Evolutionary conservation across 2,888 invertebrate genomes (phyloP).

Genomic region (Tethea ocularis): DNA sequence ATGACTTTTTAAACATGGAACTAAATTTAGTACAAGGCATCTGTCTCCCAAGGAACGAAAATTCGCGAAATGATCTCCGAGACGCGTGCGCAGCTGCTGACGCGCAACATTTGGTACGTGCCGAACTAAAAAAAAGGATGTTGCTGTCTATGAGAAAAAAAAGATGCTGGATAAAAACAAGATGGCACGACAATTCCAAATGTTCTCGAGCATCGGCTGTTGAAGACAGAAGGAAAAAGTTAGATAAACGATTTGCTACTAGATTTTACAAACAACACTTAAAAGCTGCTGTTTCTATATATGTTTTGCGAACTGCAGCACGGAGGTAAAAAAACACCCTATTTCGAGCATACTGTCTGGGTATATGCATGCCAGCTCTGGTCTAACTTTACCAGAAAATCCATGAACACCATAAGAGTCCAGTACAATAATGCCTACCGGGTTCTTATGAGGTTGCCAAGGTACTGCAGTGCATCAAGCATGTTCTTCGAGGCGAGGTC

Average conservation of each 20-base stretch:
- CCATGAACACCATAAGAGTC: no score
- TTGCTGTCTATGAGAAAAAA: conserved; percentile 37
- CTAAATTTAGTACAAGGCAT: conserved; percentile 43
- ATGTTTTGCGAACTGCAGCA: no score
- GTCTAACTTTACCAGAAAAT: no score
- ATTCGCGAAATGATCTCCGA: conserved; percentile 70
- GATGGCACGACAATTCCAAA: background rate
- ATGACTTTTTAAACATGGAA: conserved; percentile 32
- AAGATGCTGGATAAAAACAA: conserved; percentile 19
- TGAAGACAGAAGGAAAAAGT: background rate
- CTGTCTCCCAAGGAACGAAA: conserved; percentile 61
- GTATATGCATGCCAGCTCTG: no score
- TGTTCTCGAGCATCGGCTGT: background rate
- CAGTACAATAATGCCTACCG: no score
- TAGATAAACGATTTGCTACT: background rate
- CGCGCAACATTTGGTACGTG: conserved; percentile 77
- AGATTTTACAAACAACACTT: background rate
- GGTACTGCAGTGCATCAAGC: no score
- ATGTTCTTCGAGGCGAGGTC: no score
- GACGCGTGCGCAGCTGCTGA: conserved; percentile 66
- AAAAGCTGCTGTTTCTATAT: background rate
- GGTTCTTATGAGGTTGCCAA: no score
- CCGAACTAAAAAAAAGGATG: conserved; percentile 48
- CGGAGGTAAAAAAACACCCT: no score
- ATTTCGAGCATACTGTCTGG: no score